These are phyloP conservation scores for Ceuthmochares aereus DNA, from an alignment of 2,113 vertebrate species.

Conservation along the genomic window DNA sequence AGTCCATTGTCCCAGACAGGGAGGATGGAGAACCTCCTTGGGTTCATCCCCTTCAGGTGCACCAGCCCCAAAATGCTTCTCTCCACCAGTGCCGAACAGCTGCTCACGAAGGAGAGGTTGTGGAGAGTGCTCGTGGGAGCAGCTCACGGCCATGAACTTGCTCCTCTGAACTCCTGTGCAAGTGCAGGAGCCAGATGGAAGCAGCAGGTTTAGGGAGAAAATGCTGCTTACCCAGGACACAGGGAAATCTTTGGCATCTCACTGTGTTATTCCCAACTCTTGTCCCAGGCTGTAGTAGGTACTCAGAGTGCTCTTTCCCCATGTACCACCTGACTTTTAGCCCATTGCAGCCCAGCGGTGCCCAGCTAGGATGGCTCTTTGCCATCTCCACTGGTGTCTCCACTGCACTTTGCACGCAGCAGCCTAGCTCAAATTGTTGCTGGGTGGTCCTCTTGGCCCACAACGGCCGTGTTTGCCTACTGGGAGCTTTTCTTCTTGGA, in stretches of 20 bases:
- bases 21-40: not conserved
- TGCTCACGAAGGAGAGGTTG: not conserved
- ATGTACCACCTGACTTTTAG: not conserved
- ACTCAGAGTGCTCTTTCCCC: not conserved
- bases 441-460: not conserved
- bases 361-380: not conserved
- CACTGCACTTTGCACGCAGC: not conserved
- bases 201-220: not conserved
- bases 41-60: not conserved
- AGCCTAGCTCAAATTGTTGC: not conserved
- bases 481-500: not conserved
- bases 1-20: not conserved
- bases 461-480: accelerated
- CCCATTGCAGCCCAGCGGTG: not conserved
- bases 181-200: not conserved
- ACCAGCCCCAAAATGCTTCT: not conserved
- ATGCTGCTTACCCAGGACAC: accelerated
- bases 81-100: not conserved
- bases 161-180: not conserved
- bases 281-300: not conserved
- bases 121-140: not conserved
- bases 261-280: not conserved
- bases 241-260: not conserved
- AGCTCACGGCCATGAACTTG: accelerated
- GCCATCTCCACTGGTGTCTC: not conserved